These are phyloP conservation scores for Mechanitis messenoides DNA, from an alignment of 2,888 invertebrate species.

Conservation along the genomic window DNA sequence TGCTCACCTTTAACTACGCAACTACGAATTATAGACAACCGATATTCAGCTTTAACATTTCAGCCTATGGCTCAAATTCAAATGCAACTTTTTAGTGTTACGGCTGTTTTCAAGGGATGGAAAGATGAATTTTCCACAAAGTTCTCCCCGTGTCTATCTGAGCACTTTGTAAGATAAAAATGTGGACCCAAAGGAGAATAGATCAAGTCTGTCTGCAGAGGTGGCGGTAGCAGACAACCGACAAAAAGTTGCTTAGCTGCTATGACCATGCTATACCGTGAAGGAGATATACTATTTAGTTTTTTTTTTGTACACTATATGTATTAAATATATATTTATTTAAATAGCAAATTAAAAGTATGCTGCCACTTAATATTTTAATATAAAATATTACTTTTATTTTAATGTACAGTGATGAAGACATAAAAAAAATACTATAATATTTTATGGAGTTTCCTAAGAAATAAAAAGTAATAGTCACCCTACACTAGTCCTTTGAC, in stretches of 20 bases:
- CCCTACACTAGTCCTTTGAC: conserved; percentile 38
- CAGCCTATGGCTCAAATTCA: conserved; percentile 22
- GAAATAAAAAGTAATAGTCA: conserved; percentile 13
- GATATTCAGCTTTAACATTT: conserved; percentile 28
- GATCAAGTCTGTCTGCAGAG: conserved; percentile 63
- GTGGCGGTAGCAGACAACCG: conserved; percentile 45
- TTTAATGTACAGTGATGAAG: too few species aligned
- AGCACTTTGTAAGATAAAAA: conserved; percentile 76
- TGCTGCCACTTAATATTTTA: too few species aligned
- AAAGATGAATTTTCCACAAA: conserved; percentile 70
- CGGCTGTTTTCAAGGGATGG: conserved; percentile 33
- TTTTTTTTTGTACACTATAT: not conserved
- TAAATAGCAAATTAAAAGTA: too few species aligned
- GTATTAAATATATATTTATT: too few species aligned
- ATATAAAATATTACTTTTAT: too few species aligned
- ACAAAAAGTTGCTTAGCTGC: conserved; percentile 54
- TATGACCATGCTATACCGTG: conserved; percentile 26
- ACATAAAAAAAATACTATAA: not conserved
- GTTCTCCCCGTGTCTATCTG: conserved; percentile 71
- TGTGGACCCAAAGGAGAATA: conserved; percentile 66
- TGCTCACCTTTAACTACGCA: conserved; percentile 45
- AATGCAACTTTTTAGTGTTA: conserved; percentile 15
- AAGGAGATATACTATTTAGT: conserved; percentile 3
- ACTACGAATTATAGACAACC: conserved; percentile 33
- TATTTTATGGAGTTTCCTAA: not conserved